Evolutionary conservation across 2,888 invertebrate genomes (phyloP), one percentile per base, ranked within the genome.

Genomic region (Nebria brevicollis): DNA sequence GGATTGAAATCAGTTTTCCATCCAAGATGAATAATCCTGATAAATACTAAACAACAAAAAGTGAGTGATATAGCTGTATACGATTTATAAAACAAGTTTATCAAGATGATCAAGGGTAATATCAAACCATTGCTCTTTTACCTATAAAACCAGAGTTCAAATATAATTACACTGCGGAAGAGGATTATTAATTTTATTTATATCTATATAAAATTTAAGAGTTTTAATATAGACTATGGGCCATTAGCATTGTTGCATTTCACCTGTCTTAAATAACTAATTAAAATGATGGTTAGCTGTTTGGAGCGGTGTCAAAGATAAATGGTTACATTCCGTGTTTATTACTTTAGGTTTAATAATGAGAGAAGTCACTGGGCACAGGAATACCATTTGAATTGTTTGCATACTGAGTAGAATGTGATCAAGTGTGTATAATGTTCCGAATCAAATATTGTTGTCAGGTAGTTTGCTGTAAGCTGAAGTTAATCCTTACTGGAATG

Each of bases 401-500:
- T 72, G 72, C 66, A 78, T 78, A 78, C 41, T 64, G 78, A 73
- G 34, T 65, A 20, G 78, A 25, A 78, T 78, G 64, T 20, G 66
- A 25, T 5, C 20, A 42, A 64, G 20, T 20, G 20, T 20, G 20
- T 20, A 20, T 20, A 20, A 78, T 78, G 66, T 66, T 15, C 26
- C 41, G 65, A 72, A 78, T 78, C 78, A 73, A 78, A 77, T 77
- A 77, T 77, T 77, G 68, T 77, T 77, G 77, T 54, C 8, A 43
- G 70, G 25, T 20, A 66, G 25, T 20, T 70, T 5, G n/a, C 7
- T 25, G 25, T 34, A 11, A 8, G 54, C 13, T 8, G 54, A 54
- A 7, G 11, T 54, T 25, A 20, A 34, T 34, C 34, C 34, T 34
- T 5, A 4, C 34, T 70, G 70, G 70, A 70, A 70, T 70, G 70